These are phyloP conservation scores for Drosophila arizonae DNA, from an alignment of 1,140 invertebrate species.

Conservation along the genomic window DNA sequence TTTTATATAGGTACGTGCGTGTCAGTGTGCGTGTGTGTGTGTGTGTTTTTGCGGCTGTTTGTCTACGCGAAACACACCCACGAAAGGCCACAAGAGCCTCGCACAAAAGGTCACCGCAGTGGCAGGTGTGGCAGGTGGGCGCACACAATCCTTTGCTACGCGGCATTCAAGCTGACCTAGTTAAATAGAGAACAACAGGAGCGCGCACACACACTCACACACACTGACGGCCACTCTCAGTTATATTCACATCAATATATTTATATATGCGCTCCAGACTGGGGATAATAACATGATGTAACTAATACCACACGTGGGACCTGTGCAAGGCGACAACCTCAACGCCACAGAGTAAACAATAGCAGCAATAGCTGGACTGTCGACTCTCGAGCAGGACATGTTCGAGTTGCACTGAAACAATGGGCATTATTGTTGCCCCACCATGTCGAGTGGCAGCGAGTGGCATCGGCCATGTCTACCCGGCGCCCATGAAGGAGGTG, in stretches of 20 bases:
- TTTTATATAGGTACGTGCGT: not conserved
- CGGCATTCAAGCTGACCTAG: slow-evolving; percentile 65
- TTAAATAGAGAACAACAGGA: slow-evolving; percentile 32
- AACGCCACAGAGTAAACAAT: slow-evolving; percentile 33
- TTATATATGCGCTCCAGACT: slow-evolving; percentile 11
- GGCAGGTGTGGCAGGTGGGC: slow-evolving; percentile 53
- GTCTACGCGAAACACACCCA: slow-evolving; percentile 60
- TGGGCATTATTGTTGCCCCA: slow-evolving; percentile 27
- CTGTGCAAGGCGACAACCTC: slow-evolving; percentile 31
- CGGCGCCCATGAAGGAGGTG: slow-evolving; percentile 30
- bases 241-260: not conserved
- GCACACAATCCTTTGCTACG: slow-evolving; percentile 54
- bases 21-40: not conserved
- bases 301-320: slow-evolving; percentile 74
- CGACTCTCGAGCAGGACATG: slow-evolving; percentile 54
- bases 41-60: slow-evolving; percentile 35
- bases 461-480: slow-evolving; percentile 32
- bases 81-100: slow-evolving; percentile 47
- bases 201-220: slow-evolving; percentile 12
- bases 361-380: not conserved
- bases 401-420: slow-evolving; percentile 63
- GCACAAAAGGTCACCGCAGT: slow-evolving; percentile 58
- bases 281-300: slow-evolving; percentile 52
- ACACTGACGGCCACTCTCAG: slow-evolving; percentile 12
- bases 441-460: slow-evolving; percentile 7